phyloP scores from a whole-genome alignment of 2,888 invertebrate species.

The Drosophila prolongata region DNA sequence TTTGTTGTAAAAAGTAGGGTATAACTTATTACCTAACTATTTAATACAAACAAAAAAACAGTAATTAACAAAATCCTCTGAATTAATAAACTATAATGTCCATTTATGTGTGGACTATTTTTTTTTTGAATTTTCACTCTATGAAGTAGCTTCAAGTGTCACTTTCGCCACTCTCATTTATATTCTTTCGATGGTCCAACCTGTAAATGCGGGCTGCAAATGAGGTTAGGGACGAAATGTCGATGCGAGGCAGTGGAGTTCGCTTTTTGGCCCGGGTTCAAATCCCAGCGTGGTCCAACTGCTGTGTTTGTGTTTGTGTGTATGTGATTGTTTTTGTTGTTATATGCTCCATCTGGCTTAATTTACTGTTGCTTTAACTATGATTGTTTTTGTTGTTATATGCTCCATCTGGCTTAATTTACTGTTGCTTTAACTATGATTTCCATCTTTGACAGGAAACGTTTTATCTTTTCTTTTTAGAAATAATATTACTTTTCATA shows the following conservation, averaged over 20 bases:
- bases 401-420: background rate
- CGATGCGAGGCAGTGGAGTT: background rate
- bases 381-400: conserved; percentile 8
- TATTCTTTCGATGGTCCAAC: conserved; percentile 54
- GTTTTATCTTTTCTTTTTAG: background rate
- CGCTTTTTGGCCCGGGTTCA: conserved; percentile 55
- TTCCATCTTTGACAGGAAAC: background rate
- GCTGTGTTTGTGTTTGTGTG: background rate
- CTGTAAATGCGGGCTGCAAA: conserved; percentile 34
- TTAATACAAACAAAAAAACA: no score
- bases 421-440: background rate
- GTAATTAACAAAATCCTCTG: background rate
- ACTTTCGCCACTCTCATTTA: background rate
- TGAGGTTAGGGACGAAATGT: conserved; percentile 14
- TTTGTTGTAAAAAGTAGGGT: background rate
- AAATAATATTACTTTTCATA: no score
- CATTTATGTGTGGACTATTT: conserved; percentile 8
- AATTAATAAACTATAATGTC: background rate
- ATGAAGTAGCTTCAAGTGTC: conserved; percentile 41
- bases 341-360: background rate
- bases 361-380: background rate
- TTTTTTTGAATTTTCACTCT: conserved; percentile 56
- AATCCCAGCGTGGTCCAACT: conserved; percentile 46
- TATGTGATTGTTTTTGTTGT: conserved; percentile 10
- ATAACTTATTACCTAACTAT: no score